Percentiles rank a stretch among this genome's conserved stretches.
These are phyloP conservation scores for Pristionchus entomophagus DNA, from an alignment of 2,888 invertebrate species.

Conservation along the genomic window DNA sequence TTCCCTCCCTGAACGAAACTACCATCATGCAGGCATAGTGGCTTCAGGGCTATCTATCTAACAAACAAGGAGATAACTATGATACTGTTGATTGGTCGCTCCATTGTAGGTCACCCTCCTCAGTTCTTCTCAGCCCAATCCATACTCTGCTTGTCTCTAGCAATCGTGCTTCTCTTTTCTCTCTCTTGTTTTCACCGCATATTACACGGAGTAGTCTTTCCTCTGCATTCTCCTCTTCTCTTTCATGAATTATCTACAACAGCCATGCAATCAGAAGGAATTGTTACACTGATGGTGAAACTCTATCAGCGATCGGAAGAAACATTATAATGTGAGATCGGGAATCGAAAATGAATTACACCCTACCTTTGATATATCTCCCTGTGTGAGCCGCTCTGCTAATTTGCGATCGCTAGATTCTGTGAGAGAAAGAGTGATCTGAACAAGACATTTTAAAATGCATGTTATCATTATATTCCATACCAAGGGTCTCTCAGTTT, in stretches of 20 bases:
- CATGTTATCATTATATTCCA: neutral
- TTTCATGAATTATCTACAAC: constrained; percentile 17
- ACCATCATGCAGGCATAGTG: too few relatives aligned
- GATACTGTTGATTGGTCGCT: constrained; percentile 3
- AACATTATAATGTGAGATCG: neutral
- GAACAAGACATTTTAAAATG: neutral
- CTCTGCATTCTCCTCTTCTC: neutral
- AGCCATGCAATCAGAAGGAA: neutral
- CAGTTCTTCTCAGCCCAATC: constrained; percentile 2
- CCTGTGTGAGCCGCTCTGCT: neutral
- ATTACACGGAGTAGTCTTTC: neutral
- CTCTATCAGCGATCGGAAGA: too few relatives aligned
- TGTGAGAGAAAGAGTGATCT: constrained; percentile 16
- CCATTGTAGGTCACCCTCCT: neutral
- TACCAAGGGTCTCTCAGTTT: neutral
- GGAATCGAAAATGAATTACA: neutral
- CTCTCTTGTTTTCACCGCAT: neutral
- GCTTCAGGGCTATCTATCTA: too few relatives aligned
- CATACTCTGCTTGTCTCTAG: constrained; percentile 4
- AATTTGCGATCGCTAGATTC: neutral
- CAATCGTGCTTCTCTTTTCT: neutral
- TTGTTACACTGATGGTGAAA: too few relatives aligned
- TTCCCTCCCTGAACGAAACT: too few relatives aligned
- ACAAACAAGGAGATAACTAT: neutral
- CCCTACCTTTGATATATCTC: neutral